Base-by-base conservation (phyloP, 2,888 invertebrate species). In the Unio pictorum region DNA sequence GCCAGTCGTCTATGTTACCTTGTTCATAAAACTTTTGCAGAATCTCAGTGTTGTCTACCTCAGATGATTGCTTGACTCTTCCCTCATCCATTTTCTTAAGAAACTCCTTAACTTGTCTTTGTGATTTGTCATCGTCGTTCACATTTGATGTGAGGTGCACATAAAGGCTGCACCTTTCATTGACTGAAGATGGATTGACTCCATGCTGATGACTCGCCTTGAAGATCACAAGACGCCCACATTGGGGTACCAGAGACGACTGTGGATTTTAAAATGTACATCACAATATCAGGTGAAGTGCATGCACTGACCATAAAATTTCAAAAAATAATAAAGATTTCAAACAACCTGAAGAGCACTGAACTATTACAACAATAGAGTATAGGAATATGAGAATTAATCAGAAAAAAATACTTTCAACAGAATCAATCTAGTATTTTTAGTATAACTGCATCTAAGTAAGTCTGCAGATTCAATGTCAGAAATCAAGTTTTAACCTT, bases 211-310 rank as follows among this genome's bases (percentile, higher is more conserved):
- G 92, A 3, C 92, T 92, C 0, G 93, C 91, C 6, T 92, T 91
- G 83, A 93, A 93, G 1, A 91, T 93, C 0, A 93, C 91, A 89
- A 93, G 89, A 66, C 92, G 88, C 4, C 93, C 93, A 87, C 93
- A 93, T 70, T 86, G 90, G n/a, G 93, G 93, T 54, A 87, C 83
- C 23, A 93, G 87, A 8, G 84, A 77, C 61, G 91, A 89, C 92
- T 92, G 78, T 56, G 89, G 81, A 70, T 58, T 54, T 62, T 23
- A 65, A 54, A 66, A 17, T 54, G 28, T 17, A 23, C 15, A 45
- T 45, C 45, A 45, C 45, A 45, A 45, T 15, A 45, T 45, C 45
- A 45, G 15, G 15, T 45, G 15, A 45, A 45, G 45, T 59, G 18
- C 59, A 26, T 23, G 59, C 26, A 11, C 4, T 23, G n/a, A n/a